Conservation (phyloP, 1,140 invertebrate genomes). For the Cephus cinctus region DNA sequence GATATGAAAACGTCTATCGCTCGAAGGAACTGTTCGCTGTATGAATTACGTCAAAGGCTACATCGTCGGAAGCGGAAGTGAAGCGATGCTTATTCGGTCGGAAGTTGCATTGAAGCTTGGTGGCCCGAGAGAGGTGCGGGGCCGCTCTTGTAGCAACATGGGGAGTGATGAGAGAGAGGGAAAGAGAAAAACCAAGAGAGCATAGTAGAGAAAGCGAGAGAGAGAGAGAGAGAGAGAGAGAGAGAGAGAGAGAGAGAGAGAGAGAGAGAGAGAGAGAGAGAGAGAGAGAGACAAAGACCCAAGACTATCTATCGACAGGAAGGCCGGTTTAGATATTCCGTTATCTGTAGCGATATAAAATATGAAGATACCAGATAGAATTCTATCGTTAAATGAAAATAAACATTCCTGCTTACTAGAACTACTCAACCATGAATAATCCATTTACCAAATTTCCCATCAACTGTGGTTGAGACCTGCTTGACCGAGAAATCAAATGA, state of each 20-base stretch:
- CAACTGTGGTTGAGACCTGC: too few species aligned
- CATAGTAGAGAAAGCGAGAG: slow-evolving; percentile 2
- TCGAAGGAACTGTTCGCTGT: too few species aligned
- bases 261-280: slow-evolving; percentile 3
- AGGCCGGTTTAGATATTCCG: slow-evolving; percentile 32
- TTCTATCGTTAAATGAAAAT: background rate
- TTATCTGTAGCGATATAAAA: slow-evolving; percentile 12
- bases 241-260: background rate
- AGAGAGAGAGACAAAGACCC: slow-evolving; percentile 1
- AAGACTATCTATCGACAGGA: slow-evolving; percentile 36
- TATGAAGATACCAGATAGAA: background rate
- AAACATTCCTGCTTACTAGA: too few species aligned
- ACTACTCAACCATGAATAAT: too few species aligned
- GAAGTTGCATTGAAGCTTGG: slow-evolving; percentile 44
- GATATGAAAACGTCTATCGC: too few species aligned
- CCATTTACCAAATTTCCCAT: too few species aligned
- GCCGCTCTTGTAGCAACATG: background rate
- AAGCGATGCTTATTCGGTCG: slow-evolving; percentile 48
- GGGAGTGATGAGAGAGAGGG: background rate
- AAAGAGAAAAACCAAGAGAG: slow-evolving; percentile 8
- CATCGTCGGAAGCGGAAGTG: slow-evolving; percentile 45
- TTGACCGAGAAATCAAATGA: too few species aligned
- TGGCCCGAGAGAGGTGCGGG: slow-evolving; percentile 19
- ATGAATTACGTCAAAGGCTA: too few species aligned
- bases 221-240: slow-evolving; percentile 11